Evolutionary conservation across 2,797 vertebrate species (phyloP), one percentile per base, ranked within the genome.

Genomic region (Acomys russatus): DNA sequence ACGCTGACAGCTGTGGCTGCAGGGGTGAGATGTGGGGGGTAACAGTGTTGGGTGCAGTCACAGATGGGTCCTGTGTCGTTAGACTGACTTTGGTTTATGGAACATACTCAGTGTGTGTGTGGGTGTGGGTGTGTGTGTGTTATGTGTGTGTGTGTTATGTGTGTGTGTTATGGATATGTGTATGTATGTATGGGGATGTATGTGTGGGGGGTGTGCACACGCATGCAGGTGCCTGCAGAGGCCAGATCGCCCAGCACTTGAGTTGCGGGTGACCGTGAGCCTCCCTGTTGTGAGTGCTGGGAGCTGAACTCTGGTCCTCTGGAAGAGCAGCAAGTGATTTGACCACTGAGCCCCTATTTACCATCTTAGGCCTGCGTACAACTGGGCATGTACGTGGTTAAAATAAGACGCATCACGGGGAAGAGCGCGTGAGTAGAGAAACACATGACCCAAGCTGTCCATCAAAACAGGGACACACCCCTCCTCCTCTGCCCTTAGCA

Each of bases 1-100:
- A 0, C 2, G 88, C 84, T 0, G 30, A 15, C 70, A 14, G 7
- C 38, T 1, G 28, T 25, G 0, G 80, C 78, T 28, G 59, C n/a
- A 38, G n/a, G 70, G n/a, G 70, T 35, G 17, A 35, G 71, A 20
- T 22, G 70, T 73, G 66, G 33, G 18, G 33, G 33, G 35, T 38
- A 22, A 73, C 22, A 73, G 22, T 3, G 17, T 28, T 0, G 15
- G 71, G 14, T 1, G 59, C 59, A 33, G 4, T 28, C 49, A 38
- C 5, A 3, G 66, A 8, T 0, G 20, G 7, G 25, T 14, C 18
- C 7, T 0, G 2, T 0, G 1, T 0, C 30, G 61, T 17, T 22
- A n/a, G 11, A 3, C 28, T 22, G 25, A 5, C 30, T 59, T 70
- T 15, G 7, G 51, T 49, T 51, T 15, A 0, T 7, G 73, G 56